Percentiles rank a stretch among this genome's conserved stretches.
Evolutionary conservation across 2,797 vertebrate species (phyloP).

Genomic region (Gobionotothen gibberifrons): DNA sequence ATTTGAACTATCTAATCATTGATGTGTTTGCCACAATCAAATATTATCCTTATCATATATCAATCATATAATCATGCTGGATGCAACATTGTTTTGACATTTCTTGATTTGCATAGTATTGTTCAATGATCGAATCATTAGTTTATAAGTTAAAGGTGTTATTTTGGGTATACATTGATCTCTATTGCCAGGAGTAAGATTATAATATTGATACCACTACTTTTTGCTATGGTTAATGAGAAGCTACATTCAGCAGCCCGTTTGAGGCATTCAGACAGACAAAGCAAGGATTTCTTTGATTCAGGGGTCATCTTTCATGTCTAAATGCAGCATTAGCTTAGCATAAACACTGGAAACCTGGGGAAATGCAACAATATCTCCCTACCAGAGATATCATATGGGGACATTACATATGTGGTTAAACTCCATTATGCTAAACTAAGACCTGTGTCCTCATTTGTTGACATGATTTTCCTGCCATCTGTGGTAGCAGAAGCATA

Average conservation of each 20-base stretch:
- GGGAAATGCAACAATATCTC: neutral
- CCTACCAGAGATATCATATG: neutral
- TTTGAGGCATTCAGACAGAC: neutral
- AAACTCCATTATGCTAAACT: too few species aligned
- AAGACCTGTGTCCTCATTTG: neutral
- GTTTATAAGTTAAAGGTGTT: neutral
- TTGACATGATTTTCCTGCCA: neutral
- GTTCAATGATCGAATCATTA: neutral
- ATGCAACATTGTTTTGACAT: neutral
- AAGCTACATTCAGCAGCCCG: neutral
- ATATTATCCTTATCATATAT: neutral
- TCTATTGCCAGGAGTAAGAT: neutral
- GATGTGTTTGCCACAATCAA: constrained; percentile 23
- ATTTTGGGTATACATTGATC: neutral
- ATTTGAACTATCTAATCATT: constrained; percentile 17
- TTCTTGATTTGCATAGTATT: neutral
- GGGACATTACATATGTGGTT: neutral
- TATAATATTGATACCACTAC: neutral
- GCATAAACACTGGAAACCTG: neutral
- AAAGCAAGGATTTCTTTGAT: neutral
- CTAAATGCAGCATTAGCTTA: neutral
- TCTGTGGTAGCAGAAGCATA: neutral
- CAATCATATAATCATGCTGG: constrained; percentile 4
- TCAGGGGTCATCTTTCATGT: neutral
- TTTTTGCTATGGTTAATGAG: neutral